Percentiles rank a stretch among this genome's conserved stretches.
Conservation (phyloP, 2,888 invertebrate species). For the Agonopterix subpropinquella region DNA sequence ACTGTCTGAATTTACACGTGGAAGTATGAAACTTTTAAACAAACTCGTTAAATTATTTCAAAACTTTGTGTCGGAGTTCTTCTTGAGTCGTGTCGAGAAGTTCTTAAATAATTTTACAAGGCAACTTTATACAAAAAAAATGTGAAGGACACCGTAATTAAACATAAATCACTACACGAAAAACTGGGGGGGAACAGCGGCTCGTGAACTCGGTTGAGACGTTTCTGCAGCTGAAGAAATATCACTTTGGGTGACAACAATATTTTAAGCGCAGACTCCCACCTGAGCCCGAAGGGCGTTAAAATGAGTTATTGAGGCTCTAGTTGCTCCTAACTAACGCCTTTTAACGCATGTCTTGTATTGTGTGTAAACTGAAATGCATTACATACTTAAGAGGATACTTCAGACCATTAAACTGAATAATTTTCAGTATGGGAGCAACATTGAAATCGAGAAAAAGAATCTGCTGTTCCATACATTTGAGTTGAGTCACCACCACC, state of each 20-base stretch:
- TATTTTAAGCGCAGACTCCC: constrained; percentile 55
- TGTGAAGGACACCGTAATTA: constrained; percentile 57
- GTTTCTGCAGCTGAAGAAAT: constrained; percentile 58
- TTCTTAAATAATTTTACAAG: constrained; percentile 41
- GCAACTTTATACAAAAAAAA: constrained; percentile 34
- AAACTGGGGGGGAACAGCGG: constrained; percentile 39
- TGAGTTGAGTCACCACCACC: no score
- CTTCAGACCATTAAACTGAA: no score
- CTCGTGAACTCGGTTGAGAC: constrained; percentile 44
- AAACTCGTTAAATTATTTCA: constrained; percentile 38
- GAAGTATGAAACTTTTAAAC: constrained; percentile 1
- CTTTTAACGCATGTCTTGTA: no score
- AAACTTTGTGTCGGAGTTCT: constrained; percentile 29
- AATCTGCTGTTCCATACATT: no score
- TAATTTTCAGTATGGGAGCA: no score
- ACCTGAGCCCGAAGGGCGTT: constrained; percentile 52
- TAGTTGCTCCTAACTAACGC: constrained; percentile 1
- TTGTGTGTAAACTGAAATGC: no score
- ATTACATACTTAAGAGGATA: no score
- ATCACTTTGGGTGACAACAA: constrained; percentile 60
- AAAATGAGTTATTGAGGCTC: constrained; percentile 48
- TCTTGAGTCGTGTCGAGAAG: constrained; percentile 26
- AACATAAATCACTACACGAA: constrained; percentile 62
- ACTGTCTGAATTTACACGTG: constrained; percentile 21
- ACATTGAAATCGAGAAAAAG: no score